phyloP scores from a whole-genome alignment of 2,797 vertebrate species.

The Enteromius afrohamiltoni region DNA sequence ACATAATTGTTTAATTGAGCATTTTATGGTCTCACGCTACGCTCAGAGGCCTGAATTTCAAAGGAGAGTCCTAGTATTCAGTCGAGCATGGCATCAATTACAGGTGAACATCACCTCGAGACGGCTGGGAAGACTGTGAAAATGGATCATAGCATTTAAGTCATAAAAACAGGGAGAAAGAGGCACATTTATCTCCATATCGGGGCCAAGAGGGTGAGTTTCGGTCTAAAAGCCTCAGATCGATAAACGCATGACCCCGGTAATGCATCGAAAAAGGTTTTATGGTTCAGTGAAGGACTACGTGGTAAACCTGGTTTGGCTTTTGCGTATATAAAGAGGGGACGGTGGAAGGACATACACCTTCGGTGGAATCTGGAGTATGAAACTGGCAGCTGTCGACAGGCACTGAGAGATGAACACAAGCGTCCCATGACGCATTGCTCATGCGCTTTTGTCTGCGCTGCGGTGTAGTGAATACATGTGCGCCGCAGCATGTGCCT shows the following conservation, averaged over 20 bases:
- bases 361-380: constrained; percentile 36
- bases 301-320: background rate
- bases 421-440: constrained; percentile 64
- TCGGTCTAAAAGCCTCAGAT: constrained; percentile 22
- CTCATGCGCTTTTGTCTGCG: constrained; percentile 24
- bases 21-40: constrained; percentile 70
- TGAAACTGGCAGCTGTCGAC: constrained; percentile 63
- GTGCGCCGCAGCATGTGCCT: constrained; percentile 38
- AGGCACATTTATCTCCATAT: constrained; percentile 16
- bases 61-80: constrained; percentile 64
- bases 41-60: constrained; percentile 66
- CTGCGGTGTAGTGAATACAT: constrained; percentile 48
- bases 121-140: constrained; percentile 12
- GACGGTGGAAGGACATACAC: constrained; percentile 32
- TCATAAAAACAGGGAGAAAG: constrained; percentile 7
- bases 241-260: background rate
- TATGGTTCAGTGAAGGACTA: background rate
- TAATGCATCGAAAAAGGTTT: background rate
- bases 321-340: background rate
- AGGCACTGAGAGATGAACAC: constrained; percentile 64
- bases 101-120: constrained; percentile 62
- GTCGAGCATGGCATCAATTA: constrained; percentile 72
- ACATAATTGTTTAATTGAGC: constrained; percentile 77
- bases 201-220: background rate
- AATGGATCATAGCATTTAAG: constrained; percentile 25